Evolutionary conservation across 2,888 invertebrate genomes (phyloP).

Genomic region (Hemicrepidius hirtus): DNA sequence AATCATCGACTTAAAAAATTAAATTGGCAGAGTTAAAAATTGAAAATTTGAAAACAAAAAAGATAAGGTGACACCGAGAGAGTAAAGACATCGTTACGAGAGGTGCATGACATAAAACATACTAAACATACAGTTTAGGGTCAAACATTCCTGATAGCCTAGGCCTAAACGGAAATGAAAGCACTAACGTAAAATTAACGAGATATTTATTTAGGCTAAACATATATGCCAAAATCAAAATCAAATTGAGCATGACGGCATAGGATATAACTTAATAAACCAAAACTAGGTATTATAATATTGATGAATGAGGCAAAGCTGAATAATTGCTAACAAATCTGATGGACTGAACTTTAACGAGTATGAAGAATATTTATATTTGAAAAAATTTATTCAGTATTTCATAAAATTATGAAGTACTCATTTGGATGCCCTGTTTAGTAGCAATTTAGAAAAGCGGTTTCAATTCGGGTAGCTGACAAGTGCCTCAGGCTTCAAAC

Average conservation of each 20-base stretch:
- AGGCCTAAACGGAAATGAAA: conserved; percentile 4
- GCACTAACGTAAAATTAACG: conserved; percentile 15
- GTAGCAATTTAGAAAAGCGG: conserved; percentile 22
- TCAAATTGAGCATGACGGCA: conserved; percentile 3
- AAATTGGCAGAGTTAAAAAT: too few species aligned
- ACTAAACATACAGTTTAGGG: conserved; percentile 21
- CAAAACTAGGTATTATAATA: neutral
- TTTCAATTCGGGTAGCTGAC: conserved; percentile 25
- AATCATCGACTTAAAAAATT: too few species aligned
- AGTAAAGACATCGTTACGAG: neutral
- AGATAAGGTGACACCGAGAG: too few species aligned
- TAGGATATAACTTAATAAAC: neutral
- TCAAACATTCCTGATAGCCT: conserved; percentile 5
- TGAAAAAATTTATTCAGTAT: too few species aligned
- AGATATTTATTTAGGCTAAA: conserved; percentile 32
- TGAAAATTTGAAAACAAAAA: too few species aligned
- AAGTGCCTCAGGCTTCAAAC: conserved; percentile 25
- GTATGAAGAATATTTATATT: too few species aligned
- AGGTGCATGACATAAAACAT: conserved; percentile 20
- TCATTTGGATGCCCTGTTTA: conserved; percentile 17
- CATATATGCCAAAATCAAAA: neutral
- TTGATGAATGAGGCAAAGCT: neutral
- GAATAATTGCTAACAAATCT: too few species aligned
- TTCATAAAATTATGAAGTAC: conserved; percentile 25
- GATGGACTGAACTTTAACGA: too few species aligned